phyloP scores from a whole-genome alignment of 2,113 vertebrate species.

The Cyanocitta stelleri region DNA sequence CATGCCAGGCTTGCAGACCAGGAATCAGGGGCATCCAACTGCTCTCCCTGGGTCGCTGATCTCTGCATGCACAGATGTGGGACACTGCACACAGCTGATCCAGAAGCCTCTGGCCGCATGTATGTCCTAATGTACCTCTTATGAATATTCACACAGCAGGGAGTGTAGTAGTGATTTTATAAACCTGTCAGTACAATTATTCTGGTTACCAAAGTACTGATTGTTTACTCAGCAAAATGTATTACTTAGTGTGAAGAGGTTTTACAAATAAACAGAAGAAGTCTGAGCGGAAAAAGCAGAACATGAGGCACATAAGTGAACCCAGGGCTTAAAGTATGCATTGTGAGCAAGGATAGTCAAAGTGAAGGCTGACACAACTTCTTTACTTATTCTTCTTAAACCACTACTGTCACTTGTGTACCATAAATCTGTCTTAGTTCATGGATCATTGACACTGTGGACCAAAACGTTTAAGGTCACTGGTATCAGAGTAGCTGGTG shows the following conservation, averaged over 20 bases:
- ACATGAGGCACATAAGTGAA: not conserved
- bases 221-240: not conserved
- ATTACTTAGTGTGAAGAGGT: not conserved
- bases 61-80: not conserved
- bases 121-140: not conserved
- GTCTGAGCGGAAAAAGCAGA: not conserved
- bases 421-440: conserved; percentile 5
- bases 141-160: not conserved
- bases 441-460: conserved; percentile 7
- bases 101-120: not conserved
- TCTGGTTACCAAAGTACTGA: not conserved
- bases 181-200: not conserved
- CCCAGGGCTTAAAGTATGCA: not conserved
- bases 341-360: not conserved
- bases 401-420: not conserved
- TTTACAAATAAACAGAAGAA: not conserved
- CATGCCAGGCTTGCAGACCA: not conserved
- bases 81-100: not conserved
- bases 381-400: not conserved
- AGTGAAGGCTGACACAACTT: not conserved
- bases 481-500: not conserved
- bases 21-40: not conserved
- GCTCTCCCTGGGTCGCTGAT: not conserved
- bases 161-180: not conserved
- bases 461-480: not conserved